Percentiles rank a stretch among this genome's conserved stretches.
phyloP scores from a whole-genome alignment of 2,888 invertebrate species.

The Pterobdella sp. region DNA sequence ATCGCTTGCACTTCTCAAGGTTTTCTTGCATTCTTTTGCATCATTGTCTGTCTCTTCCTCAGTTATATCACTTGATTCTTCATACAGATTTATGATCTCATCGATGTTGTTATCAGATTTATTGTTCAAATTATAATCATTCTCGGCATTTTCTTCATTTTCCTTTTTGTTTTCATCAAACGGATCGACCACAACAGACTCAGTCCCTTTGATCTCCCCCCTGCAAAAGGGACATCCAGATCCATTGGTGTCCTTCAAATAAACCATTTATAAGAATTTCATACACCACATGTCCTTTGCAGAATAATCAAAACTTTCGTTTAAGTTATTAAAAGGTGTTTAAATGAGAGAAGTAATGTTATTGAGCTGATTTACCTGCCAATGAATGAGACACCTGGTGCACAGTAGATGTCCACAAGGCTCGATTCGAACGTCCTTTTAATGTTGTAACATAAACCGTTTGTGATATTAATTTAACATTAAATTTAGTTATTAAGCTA shows the following conservation, averaged over 20 bases:
- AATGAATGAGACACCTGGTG: constrained; percentile 90
- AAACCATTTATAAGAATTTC: neutral
- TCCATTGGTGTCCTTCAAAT: constrained; percentile 48
- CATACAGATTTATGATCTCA: neutral
- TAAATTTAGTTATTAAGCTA: neutral
- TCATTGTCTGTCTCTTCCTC: constrained; percentile 4
- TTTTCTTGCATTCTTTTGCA: neutral
- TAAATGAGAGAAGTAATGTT: too few species aligned
- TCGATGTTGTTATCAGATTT: constrained; percentile 10
- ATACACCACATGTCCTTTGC: neutral
- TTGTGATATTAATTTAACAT: too few species aligned
- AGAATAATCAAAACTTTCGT: too few species aligned
- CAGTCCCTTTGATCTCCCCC: constrained; percentile 97
- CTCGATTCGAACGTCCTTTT: constrained; percentile 82
- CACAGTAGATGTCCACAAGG: constrained; percentile 97
- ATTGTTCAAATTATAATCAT: constrained; percentile 11
- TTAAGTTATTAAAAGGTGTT: too few species aligned
- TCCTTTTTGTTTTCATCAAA: constrained; percentile 56
- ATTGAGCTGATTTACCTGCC: too few species aligned
- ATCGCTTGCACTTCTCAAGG: neutral
- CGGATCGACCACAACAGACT: constrained; percentile 93
- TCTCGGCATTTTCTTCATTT: neutral
- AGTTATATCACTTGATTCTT: constrained; percentile 6
- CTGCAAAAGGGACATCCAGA: constrained; percentile 86
- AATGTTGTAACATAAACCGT: too few species aligned